A percentile compares a stretch with the other conserved stretches of the same genome.
These are phyloP conservation scores for Campaea margaritaria DNA, from an alignment of 2,888 invertebrate species.

Conservation along the genomic window DNA sequence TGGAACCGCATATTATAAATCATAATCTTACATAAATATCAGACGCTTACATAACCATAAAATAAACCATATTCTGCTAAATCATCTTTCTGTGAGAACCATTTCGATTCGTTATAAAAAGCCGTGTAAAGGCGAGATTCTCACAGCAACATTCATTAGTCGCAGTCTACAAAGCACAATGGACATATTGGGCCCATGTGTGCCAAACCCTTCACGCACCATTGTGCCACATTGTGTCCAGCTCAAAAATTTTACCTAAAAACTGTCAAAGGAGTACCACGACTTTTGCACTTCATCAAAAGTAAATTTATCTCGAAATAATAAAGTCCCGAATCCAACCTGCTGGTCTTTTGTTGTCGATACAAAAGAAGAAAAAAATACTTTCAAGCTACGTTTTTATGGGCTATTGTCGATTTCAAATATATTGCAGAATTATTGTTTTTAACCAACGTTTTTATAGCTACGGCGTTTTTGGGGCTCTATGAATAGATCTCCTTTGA, in stretches of 20 bases:
- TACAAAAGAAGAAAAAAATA: conserved; percentile 56
- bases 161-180: conserved; percentile 67
- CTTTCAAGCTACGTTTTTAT: conserved; percentile 49
- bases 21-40: conserved; percentile 6
- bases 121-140: conserved; percentile 49
- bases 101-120: conserved; percentile 44
- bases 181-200: conserved; percentile 80
- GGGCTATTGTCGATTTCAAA: conserved; percentile 61
- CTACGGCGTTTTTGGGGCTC: conserved; percentile 62
- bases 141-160: conserved; percentile 71
- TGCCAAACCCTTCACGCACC: conserved; percentile 72
- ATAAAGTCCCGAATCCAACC: conserved; percentile 68
- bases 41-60: conserved; percentile 16
- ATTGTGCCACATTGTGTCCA: conserved; percentile 69
- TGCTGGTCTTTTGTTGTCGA: conserved; percentile 64
- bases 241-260: conserved; percentile 69
- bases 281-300: conserved; percentile 85
- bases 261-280: conserved; percentile 70
- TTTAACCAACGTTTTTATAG: conserved; percentile 63
- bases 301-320: conserved; percentile 77
- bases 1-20: conserved; percentile 4
- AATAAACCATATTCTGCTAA: conserved; percentile 25
- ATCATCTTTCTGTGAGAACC: conserved; percentile 45
- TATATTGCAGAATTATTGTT: conserved; percentile 76
- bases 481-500: conserved; percentile 60